These are phyloP conservation scores for Brachionus calyciflorus DNA, from an alignment of 1,140 invertebrate species.

Conservation along the genomic window DNA sequence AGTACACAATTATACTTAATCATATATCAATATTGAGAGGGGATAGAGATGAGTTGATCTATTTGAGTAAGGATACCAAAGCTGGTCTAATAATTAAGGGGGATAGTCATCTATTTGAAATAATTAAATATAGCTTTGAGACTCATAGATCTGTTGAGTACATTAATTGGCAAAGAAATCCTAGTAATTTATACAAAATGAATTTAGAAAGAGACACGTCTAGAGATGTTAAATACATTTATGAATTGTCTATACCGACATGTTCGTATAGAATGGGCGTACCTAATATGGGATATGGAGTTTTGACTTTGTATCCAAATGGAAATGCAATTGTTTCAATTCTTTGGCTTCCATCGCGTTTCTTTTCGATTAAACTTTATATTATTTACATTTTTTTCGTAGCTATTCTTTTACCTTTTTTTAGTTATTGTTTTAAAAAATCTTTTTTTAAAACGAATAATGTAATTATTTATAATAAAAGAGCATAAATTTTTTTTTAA, in stretches of 20 bases:
- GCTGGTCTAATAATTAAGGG: constrained; percentile 18
- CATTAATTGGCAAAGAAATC: constrained; percentile 64
- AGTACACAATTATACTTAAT: neutral
- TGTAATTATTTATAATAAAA: no score
- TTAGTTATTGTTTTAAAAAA: no score
- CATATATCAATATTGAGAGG: constrained; percentile 17
- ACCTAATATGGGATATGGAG: constrained; percentile 75
- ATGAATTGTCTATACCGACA: constrained; percentile 84
- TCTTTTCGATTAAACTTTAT: constrained; percentile 50
- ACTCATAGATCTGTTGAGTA: neutral
- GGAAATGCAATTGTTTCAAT: constrained; percentile 52
- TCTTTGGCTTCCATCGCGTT: constrained; percentile 53
- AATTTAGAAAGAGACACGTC: constrained; percentile 47
- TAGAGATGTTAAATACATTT: constrained; percentile 59
- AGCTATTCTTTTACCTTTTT: no score
- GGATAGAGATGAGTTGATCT: constrained; percentile 48
- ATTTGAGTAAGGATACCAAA: constrained; percentile 55
- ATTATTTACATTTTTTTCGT: no score
- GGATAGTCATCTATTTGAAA: constrained; percentile 26
- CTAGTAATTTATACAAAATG: constrained; percentile 67
- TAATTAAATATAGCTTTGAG: neutral
- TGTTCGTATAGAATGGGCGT: constrained; percentile 92
- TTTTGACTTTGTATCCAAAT: constrained; percentile 66
- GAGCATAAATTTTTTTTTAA: no score
- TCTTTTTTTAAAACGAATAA: no score